Base-by-base conservation (phyloP, 1,140 invertebrate genomes). In the Neodiprion fabricii region DNA sequence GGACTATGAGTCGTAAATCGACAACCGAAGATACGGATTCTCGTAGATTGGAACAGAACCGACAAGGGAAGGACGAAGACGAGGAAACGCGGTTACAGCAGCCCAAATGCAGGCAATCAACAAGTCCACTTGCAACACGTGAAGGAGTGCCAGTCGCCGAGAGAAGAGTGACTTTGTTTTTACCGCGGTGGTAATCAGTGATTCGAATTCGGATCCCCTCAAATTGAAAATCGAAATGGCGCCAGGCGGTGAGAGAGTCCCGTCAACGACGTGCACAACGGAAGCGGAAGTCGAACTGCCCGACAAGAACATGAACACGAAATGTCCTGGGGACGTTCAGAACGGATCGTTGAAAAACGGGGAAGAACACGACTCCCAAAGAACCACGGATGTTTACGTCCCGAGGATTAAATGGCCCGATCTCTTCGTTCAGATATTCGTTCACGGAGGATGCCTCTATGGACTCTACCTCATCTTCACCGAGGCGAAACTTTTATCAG, bases 341-440 rank as follows among this genome's bases (percentile, higher is more conserved):
- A 66, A 74, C 11, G 66, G 61, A 48, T n/a, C 40, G 48, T 21
- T 67, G 61, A 67, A 66, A 21, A 77, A 77, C 7, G 11, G 3
- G 2, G 69, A 68, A 17, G 23, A 71, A 49, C 49, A 17, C n/a
- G 47, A 67, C 48, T 14, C 40, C 7, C 2, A 72, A 75, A 65
- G 82, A 76, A 87, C 88, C 75, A 85, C 87, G 79, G 81, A 84
- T 17, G 86, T 90, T 76, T 94, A 93, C 77, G 85, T 84, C 71
- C 89, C 94, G 12, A 85, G 86, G 78, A 91, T 94, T 49, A 90
- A 89, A 84, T 95, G 93, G 93, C 91, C 91, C 0, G 93, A 95
- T 85, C 85, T 94, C 1, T 78, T 84, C 9, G 94, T 90, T 5
- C 93, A 94, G 86, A 78, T 92, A 53, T 91, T 91, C 74, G 88